phyloP scores from a whole-genome alignment of 2,797 vertebrate genomes.

The Orientallactaga sibirica region DNA sequence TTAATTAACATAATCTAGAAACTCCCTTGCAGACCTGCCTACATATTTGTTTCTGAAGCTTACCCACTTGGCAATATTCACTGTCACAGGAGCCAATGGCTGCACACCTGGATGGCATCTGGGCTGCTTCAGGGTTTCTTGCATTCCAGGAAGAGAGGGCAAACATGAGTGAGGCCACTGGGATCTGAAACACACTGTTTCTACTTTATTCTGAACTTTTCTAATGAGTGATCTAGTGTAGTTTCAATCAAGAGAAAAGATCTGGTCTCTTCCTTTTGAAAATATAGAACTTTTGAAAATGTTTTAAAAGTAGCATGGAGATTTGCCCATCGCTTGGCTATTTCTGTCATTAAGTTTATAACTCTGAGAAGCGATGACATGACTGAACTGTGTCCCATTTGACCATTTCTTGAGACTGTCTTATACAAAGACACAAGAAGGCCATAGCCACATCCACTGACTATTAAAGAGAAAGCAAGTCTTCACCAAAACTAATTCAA shows the following conservation, averaged over 20 bases:
- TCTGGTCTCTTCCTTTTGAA: background rate
- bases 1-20: no score
- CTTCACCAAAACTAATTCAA: no score
- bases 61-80: no score
- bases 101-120: background rate
- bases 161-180: background rate
- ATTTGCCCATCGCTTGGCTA: background rate
- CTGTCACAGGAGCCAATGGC: background rate
- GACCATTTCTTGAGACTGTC: no score
- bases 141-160: fast-evolving
- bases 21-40: no score
- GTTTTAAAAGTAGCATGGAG: background rate
- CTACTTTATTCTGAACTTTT: background rate
- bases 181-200: background rate
- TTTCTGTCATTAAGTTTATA: background rate
- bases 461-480: no score
- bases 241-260: background rate
- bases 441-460: no score
- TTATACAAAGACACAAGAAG: no score
- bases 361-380: background rate
- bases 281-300: background rate
- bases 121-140: background rate
- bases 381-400: background rate
- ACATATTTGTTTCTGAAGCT: no score
- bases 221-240: background rate